These are phyloP conservation scores for Trimorus sp. DNA, from an alignment of 2,888 invertebrate genomes.

Conservation along the genomic window DNA sequence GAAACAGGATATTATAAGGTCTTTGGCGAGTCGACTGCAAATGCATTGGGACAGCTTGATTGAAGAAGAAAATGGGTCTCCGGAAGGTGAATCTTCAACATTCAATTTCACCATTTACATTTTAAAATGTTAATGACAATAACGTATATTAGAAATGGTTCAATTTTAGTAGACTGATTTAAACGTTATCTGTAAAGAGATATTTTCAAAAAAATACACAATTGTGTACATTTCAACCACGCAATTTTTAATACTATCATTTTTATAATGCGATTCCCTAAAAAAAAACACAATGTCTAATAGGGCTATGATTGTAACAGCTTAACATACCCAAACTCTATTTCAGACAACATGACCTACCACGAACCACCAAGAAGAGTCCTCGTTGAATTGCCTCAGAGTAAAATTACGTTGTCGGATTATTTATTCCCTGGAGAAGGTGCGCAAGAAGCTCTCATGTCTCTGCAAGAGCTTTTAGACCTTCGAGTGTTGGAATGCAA, in stretches of 20 bases:
- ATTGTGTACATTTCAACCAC: too few species aligned
- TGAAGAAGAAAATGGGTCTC: constrained; percentile 88
- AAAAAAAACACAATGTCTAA: too few species aligned
- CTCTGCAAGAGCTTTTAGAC: constrained; percentile 91
- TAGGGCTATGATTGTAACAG: too few species aligned
- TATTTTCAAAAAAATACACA: too few species aligned
- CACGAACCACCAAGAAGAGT: constrained; percentile 95
- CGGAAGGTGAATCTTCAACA: constrained; percentile 83
- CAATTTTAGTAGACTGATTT: too few species aligned
- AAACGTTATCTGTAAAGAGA: too few species aligned
- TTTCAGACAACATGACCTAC: constrained; percentile 88
- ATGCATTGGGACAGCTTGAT: constrained; percentile 96
- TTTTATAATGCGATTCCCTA: too few species aligned
- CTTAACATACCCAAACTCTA: constrained; percentile 2
- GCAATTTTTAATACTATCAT: too few species aligned
- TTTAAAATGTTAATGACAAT: too few species aligned
- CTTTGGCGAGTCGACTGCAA: constrained; percentile 91
- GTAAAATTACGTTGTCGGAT: constrained; percentile 89
- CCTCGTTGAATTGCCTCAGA: constrained; percentile 87
- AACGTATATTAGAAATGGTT: background rate
- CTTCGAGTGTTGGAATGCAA: constrained; percentile 87
- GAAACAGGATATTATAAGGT: constrained; percentile 92
- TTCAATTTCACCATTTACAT: too few species aligned
- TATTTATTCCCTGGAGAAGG: constrained; percentile 96
- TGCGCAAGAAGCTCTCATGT: constrained; percentile 89